These are phyloP conservation scores for Coregonus clupeaformis DNA, from an alignment of 2,113 vertebrate genomes.

Conservation along the genomic window DNA sequence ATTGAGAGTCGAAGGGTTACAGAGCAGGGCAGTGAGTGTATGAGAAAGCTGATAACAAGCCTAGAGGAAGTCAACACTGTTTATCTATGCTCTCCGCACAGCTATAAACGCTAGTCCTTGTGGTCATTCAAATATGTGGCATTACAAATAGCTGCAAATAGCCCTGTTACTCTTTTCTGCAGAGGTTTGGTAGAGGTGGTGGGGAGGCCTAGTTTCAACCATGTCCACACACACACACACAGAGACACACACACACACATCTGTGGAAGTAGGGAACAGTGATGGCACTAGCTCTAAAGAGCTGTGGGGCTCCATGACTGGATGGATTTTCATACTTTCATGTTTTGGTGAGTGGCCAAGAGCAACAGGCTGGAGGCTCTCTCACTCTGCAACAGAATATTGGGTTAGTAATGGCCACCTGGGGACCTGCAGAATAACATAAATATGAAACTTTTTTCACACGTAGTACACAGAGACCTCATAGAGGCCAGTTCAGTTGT, in stretches of 20 bases:
- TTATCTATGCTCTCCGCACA: constrained; percentile 67
- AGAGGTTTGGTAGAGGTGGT: constrained; percentile 7
- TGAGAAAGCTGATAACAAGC: constrained; percentile 70
- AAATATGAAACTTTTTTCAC: constrained; percentile 57
- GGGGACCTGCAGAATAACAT: constrained; percentile 69
- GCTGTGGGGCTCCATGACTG: constrained; percentile 63
- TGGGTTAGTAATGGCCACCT: constrained; percentile 72
- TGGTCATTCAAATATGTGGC: constrained; percentile 52
- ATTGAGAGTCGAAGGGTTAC: constrained; percentile 39
- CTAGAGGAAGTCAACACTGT: constrained; percentile 68
- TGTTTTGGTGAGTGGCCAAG: constrained; percentile 73
- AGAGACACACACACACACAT: constrained; percentile 14
- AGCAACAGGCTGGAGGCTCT: constrained; percentile 65
- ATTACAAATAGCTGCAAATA: constrained; percentile 52
- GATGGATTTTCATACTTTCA: constrained; percentile 77
- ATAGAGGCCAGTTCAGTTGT: constrained; percentile 34
- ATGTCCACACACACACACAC: constrained; percentile 22
- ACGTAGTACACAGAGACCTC: constrained; percentile 47
- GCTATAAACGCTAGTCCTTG: constrained; percentile 46
- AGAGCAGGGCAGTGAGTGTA: constrained; percentile 41
- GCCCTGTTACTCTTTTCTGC: constrained; percentile 37
- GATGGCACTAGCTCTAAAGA: constrained; percentile 67
- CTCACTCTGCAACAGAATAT: constrained; percentile 77
- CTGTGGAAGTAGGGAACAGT: constrained; percentile 60
- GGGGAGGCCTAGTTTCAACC: constrained; percentile 31